Percentiles rank a stretch among this genome's conserved stretches.
phyloP scores from a whole-genome alignment of 2,113 vertebrate species.

The Trachemys scripta region DNA sequence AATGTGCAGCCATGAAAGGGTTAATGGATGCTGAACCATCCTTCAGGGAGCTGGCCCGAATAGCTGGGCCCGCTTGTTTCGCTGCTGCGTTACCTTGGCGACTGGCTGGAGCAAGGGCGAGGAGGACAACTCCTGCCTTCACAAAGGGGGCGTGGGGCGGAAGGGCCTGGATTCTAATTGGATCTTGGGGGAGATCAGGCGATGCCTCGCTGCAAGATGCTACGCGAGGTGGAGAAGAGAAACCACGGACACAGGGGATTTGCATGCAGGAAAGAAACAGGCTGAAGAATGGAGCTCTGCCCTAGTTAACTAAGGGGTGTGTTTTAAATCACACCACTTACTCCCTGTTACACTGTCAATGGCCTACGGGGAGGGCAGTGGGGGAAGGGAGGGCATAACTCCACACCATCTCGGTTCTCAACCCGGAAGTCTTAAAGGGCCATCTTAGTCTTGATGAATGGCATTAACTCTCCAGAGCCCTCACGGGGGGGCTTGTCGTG shows the following conservation, averaged over 20 bases:
- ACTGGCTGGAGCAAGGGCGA: neutral
- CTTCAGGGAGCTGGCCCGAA: neutral
- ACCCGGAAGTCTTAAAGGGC: neutral
- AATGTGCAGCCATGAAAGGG: neutral
- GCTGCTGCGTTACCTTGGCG: neutral
- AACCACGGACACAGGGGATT: neutral
- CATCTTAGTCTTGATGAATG: neutral
- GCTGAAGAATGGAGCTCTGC: neutral
- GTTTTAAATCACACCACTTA: neutral
- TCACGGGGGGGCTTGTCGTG: neutral
- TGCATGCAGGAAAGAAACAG: neutral
- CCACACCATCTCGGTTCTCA: neutral
- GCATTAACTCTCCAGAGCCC: neutral
- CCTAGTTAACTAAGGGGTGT: neutral
- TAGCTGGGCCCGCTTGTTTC: neutral
- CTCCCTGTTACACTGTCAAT: neutral
- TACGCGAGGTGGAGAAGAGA: neutral
- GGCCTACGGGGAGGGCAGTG: neutral
- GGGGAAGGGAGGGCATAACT: neutral
- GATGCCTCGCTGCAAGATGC: neutral
- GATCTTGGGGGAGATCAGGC: neutral
- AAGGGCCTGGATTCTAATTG: conserved; percentile 15
- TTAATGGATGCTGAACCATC: neutral
- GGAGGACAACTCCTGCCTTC: neutral
- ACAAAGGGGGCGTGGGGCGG: conserved; percentile 63